phyloP scores from a whole-genome alignment of 2,113 vertebrate species.

The Pimephales promelas region DNA sequence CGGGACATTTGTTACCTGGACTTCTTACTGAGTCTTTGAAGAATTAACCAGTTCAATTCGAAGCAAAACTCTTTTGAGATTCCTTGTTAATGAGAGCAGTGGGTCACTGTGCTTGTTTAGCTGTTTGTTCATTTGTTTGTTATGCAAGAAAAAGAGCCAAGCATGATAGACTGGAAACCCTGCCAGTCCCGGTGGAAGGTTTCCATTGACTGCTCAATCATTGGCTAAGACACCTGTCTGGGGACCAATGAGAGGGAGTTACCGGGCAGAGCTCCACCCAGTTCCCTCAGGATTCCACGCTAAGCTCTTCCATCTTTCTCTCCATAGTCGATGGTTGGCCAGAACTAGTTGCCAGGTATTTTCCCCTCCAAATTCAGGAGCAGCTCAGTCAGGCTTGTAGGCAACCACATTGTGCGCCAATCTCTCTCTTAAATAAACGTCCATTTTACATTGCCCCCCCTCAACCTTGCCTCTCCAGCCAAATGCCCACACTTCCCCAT shows the following conservation, averaged over 20 bases:
- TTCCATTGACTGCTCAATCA: conserved; percentile 15
- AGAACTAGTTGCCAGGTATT: background rate
- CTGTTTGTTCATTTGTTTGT: conserved; percentile 19
- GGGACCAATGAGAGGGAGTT: conserved; percentile 31
- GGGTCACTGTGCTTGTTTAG: background rate
- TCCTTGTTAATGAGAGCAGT: conserved; percentile 17
- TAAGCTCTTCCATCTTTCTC: background rate
- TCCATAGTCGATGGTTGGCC: background rate
- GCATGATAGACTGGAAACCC: background rate
- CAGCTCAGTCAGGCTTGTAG: background rate
- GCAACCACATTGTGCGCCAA: background rate
- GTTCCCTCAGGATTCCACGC: background rate
- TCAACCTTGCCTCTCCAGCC: background rate
- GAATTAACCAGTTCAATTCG: background rate
- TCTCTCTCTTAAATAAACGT: background rate
- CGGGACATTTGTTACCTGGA: background rate
- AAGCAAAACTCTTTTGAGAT: background rate
- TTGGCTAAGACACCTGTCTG: conserved; percentile 11
- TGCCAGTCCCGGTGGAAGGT: conserved; percentile 10
- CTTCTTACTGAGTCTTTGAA: background rate
- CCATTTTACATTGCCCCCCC: background rate
- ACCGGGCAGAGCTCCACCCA: conserved; percentile 19
- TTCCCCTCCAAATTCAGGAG: background rate
- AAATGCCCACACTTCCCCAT: background rate
- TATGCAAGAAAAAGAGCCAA: background rate